Conservation (phyloP, 2,797 vertebrate species). For the Gambelia wislizenii region DNA sequence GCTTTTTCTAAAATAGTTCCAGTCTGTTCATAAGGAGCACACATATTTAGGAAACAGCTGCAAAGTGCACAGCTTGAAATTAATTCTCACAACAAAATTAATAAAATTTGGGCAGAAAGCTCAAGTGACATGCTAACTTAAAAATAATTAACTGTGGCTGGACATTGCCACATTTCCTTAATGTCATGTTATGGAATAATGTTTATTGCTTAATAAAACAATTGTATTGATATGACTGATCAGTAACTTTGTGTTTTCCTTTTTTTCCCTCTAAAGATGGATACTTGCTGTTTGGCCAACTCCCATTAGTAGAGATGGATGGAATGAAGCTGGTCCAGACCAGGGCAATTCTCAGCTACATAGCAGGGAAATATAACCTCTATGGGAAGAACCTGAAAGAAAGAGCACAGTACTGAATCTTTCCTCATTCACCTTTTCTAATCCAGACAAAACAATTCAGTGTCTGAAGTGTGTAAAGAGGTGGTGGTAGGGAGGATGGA, state of each 20-base stretch:
- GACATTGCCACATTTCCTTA: not conserved
- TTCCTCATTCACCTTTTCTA: too few species aligned
- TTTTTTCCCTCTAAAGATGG: conserved; percentile 80
- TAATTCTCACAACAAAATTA: too few species aligned
- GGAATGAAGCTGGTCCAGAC: conserved; percentile 86
- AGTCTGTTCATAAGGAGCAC: too few species aligned
- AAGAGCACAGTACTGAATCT: conserved; percentile 79
- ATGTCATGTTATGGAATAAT: too few species aligned
- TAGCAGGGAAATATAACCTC: conserved; percentile 89
- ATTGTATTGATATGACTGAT: conserved; percentile 2
- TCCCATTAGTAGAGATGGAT: conserved; percentile 91
- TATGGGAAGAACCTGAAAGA: conserved; percentile 88
- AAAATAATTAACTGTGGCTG: not conserved
- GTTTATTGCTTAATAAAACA: too few species aligned
- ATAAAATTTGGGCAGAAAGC: not conserved
- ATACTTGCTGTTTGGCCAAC: conserved; percentile 87
- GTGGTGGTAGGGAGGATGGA: too few species aligned
- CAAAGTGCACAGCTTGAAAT: too few species aligned
- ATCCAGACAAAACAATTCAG: too few species aligned
- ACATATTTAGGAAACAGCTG: too few species aligned
- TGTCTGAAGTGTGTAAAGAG: too few species aligned
- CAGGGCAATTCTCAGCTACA: conserved; percentile 86
- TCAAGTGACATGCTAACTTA: not conserved
- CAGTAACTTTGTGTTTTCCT: conserved; percentile 20
- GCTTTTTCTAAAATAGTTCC: too few species aligned